These are phyloP conservation scores for Addax nasomaculatus DNA, from an alignment of 2,113 vertebrate genomes.

Conservation along the genomic window DNA sequence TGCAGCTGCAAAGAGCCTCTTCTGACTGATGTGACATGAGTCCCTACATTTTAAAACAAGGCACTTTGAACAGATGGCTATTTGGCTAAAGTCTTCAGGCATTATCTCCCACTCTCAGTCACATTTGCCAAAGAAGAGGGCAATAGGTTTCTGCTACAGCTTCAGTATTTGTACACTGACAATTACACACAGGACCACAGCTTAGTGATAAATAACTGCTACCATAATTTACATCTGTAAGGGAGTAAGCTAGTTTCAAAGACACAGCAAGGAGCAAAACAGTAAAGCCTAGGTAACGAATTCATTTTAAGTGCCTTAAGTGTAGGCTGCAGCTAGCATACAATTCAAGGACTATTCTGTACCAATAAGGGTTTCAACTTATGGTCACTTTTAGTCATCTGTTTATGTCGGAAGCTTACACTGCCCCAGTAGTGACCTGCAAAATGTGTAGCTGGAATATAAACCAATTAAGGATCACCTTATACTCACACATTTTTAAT, in stretches of 20 bases:
- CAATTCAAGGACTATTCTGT: not conserved
- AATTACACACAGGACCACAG: not conserved
- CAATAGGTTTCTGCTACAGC: not conserved
- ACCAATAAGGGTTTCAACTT: slow-evolving; percentile 37
- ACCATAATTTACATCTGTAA: not conserved
- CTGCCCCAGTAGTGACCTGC: not conserved
- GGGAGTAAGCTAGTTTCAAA: not conserved
- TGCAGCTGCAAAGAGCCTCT: slow-evolving; percentile 9
- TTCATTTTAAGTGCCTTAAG: slow-evolving; percentile 29
- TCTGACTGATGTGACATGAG: slow-evolving; percentile 12
- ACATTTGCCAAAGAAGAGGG: not conserved
- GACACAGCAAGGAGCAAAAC: slow-evolving; percentile 30
- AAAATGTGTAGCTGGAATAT: not conserved
- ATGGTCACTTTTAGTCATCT: slow-evolving; percentile 10
- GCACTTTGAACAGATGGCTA: not conserved
- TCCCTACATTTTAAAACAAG: slow-evolving; percentile 22
- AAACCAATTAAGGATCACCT: not conserved
- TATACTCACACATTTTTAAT: not conserved
- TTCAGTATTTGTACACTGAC: not conserved
- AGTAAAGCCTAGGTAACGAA: not conserved
- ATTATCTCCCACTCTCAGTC: not conserved
- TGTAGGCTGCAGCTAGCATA: not conserved
- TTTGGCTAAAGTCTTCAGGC: not conserved
- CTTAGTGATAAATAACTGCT: not conserved
- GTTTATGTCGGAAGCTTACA: not conserved